Conservation (phyloP, 2,888 invertebrate species). For the Polyploca ridens region DNA sequence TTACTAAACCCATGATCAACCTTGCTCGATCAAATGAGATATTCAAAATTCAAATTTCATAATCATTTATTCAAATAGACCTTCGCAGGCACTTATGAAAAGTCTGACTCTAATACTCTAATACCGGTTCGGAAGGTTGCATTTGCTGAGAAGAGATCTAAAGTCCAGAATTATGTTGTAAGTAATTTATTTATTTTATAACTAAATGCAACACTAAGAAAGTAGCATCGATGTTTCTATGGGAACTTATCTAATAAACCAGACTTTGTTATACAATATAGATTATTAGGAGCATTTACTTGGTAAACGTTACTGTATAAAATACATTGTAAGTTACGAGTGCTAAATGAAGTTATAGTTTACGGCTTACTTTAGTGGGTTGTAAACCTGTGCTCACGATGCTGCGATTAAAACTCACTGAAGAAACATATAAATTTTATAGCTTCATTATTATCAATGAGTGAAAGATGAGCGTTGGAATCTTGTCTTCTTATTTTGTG, state of each 20-base stretch:
- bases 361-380: conserved; percentile 36
- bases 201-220: no score
- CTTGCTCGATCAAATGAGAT: no score
- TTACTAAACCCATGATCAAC: no score
- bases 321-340: conserved; percentile 21
- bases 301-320: conserved; percentile 14
- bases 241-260: neutral
- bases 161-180: no score
- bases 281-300: neutral
- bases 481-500: neutral
- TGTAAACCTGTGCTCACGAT: conserved; percentile 45
- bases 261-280: neutral
- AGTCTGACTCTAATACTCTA: no score
- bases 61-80: no score
- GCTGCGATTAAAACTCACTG: conserved; percentile 31
- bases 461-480: conserved; percentile 19
- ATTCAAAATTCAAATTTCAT: no score
- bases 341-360: conserved; percentile 50
- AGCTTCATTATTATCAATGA: conserved; percentile 40
- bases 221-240: neutral
- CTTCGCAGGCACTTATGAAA: no score
- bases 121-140: no score
- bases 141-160: no score
- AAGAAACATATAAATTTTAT: conserved; percentile 34
- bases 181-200: no score